Conservation (phyloP, 2,797 vertebrate genomes). For the Myiotriccus ornatus region DNA sequence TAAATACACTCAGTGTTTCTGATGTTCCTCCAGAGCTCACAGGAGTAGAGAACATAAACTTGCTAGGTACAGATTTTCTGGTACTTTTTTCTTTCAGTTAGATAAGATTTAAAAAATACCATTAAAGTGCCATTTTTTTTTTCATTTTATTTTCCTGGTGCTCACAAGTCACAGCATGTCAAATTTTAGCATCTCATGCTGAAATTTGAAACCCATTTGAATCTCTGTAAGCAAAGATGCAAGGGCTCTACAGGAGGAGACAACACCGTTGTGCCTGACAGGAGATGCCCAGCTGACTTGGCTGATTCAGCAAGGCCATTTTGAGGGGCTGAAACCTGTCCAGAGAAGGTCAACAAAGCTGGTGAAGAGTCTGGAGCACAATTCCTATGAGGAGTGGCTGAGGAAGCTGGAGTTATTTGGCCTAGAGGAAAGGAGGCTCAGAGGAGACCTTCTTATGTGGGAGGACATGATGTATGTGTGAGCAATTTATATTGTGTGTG, state of each 20-base stretch:
- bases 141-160: neutral
- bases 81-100: neutral
- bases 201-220: neutral
- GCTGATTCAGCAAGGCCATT: neutral
- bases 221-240: neutral
- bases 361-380: neutral
- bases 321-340: neutral
- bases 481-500: too few relatives aligned
- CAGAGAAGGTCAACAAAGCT: neutral
- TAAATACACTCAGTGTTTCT: neutral
- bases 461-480: too few relatives aligned
- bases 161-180: neutral
- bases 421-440: neutral
- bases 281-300: neutral
- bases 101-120: neutral
- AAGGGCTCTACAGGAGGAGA: neutral
- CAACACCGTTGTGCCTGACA: neutral
- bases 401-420: fast-evolving
- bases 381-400: fast-evolving
- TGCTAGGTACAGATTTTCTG: neutral
- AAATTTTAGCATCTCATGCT: neutral
- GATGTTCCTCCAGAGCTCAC: neutral
- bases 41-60: neutral
- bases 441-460: neutral
- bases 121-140: neutral